Evolutionary conservation across 2,888 invertebrate species (phyloP), one percentile per base, ranked within the genome.

Genomic region (Leptogaster cylindrica): DNA sequence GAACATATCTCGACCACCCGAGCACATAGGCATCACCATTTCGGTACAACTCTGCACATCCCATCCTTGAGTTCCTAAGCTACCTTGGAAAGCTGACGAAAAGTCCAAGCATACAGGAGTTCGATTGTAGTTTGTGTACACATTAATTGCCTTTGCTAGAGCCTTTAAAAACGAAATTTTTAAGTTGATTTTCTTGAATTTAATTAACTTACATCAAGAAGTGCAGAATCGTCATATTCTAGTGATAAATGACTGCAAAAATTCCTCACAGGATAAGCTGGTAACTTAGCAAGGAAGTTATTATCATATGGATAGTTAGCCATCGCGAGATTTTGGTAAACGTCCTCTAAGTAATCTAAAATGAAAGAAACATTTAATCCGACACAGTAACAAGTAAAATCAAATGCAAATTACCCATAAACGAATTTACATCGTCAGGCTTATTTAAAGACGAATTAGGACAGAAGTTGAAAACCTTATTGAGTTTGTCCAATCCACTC

Each of bases 1-100:
- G 77, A 95, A 96, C 91, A 98, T 95, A 75, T 93, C 94, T 7
- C 85, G 82, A 1, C 83, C 80, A 71, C 87, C 87, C 6, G 87
- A 82, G 79, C 97, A 97, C 84, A 92, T 88, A 0, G 97, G 97
- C 93, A 97, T 95, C 68, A 96, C 90, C 92, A 98, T 95, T 81
- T 99, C 97, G 20, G 95, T 95, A 77, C 98, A 98, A 0, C 91
- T 85, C 86, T 95, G 94, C 77, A 89, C 93, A 71, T 87, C 83
- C 96, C 96, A 97, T 0, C 89, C 92, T 3, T 77, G 72, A 10
- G 87, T 87, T 10, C 89, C 89, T 4, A 93, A 78, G 68, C 83
- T 79, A 2, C 80, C 76, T 16, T 83, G 82, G 50, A 85, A 84
- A 20, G 88, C 82, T 10, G 85, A 83, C 28, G 85, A 82, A 68